Evolutionary conservation across 2,797 vertebrate genomes (phyloP).

Genomic region (Paramormyrops hopkinsi): DNA sequence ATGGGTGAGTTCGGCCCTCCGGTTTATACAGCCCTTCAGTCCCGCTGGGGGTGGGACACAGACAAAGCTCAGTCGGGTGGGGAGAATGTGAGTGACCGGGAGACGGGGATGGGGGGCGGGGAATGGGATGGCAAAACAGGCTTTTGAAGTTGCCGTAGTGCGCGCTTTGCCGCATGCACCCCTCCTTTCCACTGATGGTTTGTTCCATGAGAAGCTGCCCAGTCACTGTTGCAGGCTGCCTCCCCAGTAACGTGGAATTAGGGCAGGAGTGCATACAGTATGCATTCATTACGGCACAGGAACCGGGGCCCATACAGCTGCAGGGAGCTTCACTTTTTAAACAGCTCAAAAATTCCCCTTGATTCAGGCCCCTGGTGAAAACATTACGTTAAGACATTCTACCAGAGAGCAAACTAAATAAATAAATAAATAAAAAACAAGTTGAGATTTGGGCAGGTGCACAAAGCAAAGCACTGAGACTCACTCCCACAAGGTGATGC

Average conservation of each 20-base stretch:
- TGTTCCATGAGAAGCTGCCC: constrained; percentile 57
- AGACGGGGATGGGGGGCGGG: constrained; percentile 7
- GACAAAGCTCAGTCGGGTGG: not conserved
- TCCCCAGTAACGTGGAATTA: constrained; percentile 52
- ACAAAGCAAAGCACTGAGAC: not conserved
- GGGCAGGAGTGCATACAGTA: constrained; percentile 43
- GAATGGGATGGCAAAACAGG: constrained; percentile 21
- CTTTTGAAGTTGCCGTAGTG: constrained; percentile 32
- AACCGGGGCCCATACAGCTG: not conserved
- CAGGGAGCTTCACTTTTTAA: not conserved
- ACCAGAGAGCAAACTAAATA: not conserved
- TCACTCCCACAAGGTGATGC: not conserved
- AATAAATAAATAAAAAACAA: not conserved
- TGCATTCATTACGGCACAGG: constrained; percentile 22
- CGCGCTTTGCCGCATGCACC: constrained; percentile 19
- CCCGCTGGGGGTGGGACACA: not conserved
- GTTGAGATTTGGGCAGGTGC: not conserved
- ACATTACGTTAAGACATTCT: not conserved
- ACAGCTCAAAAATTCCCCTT: not conserved
- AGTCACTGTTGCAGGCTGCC: constrained; percentile 61
- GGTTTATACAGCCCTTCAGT: not conserved
- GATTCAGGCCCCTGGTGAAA: not conserved
- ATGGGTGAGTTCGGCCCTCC: not conserved
- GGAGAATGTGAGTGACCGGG: not conserved
- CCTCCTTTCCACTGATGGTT: constrained; percentile 42